A percentile compares a stretch with the other conserved stretches of the same genome.
Conservation (phyloP, 2,888 invertebrate species). For the Tortricodes alternella region DNA sequence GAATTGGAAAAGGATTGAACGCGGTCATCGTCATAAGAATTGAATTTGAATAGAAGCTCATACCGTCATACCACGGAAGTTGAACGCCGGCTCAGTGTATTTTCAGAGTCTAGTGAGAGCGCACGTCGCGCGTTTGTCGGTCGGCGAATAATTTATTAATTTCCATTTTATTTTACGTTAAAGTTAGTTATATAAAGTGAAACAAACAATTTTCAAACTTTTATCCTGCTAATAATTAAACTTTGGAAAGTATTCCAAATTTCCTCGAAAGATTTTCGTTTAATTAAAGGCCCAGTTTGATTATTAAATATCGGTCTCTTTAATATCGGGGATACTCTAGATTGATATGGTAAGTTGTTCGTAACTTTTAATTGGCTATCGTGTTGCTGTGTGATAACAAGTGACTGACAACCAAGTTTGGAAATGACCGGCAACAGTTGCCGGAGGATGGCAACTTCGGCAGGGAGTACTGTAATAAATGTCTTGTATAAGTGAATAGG, state of each 20-base stretch:
- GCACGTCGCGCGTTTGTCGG: constrained; percentile 47
- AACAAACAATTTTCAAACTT: background rate
- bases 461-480: background rate
- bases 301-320: background rate
- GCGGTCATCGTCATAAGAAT: background rate
- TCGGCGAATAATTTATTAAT: constrained; percentile 24
- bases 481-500: background rate
- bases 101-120: constrained; percentile 51
- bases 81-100: constrained; percentile 54
- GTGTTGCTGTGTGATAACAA: constrained; percentile 1
- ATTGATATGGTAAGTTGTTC: constrained; percentile 20
- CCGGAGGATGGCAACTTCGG: background rate
- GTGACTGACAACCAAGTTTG: no score
- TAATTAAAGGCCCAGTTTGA: background rate
- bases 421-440: background rate
- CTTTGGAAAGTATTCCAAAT: background rate
- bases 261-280: background rate
- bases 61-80: constrained; percentile 6
- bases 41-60: constrained; percentile 9
- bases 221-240: background rate
- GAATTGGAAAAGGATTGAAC: constrained; percentile 47
- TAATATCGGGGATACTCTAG: background rate
- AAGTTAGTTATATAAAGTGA: background rate
- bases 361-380: constrained; percentile 24
- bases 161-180: background rate